Evolutionary conservation across 2,797 vertebrate species (phyloP).

Genomic region (Zenarchopterus dispar): DNA sequence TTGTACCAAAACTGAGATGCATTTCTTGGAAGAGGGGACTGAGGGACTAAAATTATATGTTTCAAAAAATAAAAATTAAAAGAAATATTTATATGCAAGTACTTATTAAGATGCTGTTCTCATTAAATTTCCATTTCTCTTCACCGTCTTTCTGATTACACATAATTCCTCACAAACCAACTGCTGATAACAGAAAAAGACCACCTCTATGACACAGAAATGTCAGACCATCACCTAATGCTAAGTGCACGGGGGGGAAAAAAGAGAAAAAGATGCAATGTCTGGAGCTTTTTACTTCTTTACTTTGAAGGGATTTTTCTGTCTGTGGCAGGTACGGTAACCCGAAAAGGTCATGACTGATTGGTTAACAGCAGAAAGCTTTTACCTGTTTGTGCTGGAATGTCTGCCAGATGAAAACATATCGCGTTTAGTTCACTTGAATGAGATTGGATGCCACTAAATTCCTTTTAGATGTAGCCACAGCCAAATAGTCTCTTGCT

Average conservation of each 20-base stretch:
- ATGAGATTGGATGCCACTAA: constrained; percentile 40
- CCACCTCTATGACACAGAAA: constrained; percentile 50
- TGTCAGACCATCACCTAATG: constrained; percentile 56
- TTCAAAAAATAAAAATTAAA: too few relatives aligned
- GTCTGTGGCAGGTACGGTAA: constrained; percentile 29
- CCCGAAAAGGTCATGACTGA: constrained; percentile 68
- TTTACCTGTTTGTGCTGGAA: constrained; percentile 57
- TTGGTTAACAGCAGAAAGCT: constrained; percentile 73
- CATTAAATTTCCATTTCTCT: constrained; percentile 11
- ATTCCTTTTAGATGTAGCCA: constrained; percentile 36
- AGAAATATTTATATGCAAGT: too few relatives aligned
- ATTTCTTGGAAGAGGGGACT: too few relatives aligned
- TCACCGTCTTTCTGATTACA: constrained; percentile 18
- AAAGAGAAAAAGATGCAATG: constrained; percentile 29
- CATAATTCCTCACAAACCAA: constrained; percentile 5
- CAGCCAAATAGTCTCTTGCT: constrained; percentile 43
- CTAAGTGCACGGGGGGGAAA: constrained; percentile 1
- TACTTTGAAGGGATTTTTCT: constrained; percentile 39
- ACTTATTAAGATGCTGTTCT: not conserved
- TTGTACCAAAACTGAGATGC: not conserved
- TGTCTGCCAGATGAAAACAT: constrained; percentile 32
- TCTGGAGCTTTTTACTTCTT: constrained; percentile 48
- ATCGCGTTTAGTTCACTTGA: constrained; percentile 35
- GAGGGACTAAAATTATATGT: too few relatives aligned
- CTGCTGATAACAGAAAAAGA: constrained; percentile 25